Base-by-base conservation (phyloP, 2,888 invertebrate genomes). In the Eupithecia dodoneata region DNA sequence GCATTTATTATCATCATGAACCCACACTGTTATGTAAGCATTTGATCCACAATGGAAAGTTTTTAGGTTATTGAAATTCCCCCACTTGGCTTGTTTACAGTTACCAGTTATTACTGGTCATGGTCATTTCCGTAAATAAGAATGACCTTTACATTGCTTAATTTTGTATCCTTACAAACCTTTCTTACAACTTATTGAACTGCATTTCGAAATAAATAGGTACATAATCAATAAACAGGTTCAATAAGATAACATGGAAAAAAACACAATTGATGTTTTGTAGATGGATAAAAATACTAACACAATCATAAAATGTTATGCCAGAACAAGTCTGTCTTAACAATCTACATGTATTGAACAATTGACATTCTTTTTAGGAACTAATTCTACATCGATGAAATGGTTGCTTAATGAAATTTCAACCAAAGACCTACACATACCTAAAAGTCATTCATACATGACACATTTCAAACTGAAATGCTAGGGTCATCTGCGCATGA, bases 51-150 rank as follows among this genome's bases (percentile, higher is more conserved):
- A 30, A 76, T 47, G 71, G 44, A 49, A 77, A 59, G 52, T 42
- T 83, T 84, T 87, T 83, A 87, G 87, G 87, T 87, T 87, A 87
- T 79, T 80, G 55, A 74, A 73, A 63, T 74, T 79, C 55, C 77
- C 78, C 63, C n/a, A 70, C n/a, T 65, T 47, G n/a, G 18, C 66
- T 72, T 79, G 77, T 81, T 81, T 82, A 78, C 80, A 79, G 81
- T 81, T 80, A 73, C 75, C 42, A 69, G 18, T 81, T 75, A 75
- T 66, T 72, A 45, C 44, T 42, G 41, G 75, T 81, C 52, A 44
- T 42, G 49, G 67, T 79, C 79, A 81, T 82, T 83, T 82, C 80
- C 73, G 42, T 82, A 82, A 82, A 83, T 83, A 86, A 81, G 73
- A 80, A 77, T 83, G 42, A 69, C 15, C 45, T 18, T 18, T 12